Evolutionary conservation across 2,113 vertebrate species (phyloP), one percentile per base, ranked within the genome.

Genomic region (Austrofundulus limnaeus): DNA sequence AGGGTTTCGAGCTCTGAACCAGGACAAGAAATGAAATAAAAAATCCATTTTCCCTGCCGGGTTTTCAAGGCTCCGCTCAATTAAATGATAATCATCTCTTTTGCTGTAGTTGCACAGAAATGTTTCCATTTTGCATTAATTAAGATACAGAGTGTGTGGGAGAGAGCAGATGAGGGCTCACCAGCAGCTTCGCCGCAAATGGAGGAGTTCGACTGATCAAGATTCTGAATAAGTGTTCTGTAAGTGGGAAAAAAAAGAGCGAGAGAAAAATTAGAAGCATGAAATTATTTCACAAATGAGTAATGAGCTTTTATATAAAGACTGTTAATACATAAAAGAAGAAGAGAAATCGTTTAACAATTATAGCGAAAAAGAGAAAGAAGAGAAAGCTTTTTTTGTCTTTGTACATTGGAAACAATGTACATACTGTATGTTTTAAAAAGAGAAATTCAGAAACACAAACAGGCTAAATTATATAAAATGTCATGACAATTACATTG

Each of bases 151-250:
- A 47, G 39, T 62, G 68, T 59, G 61, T 43, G 58, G 20, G 47
- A 58, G 71, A 54, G 62, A 58, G 67, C 25, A 71, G 78, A 82
- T 62, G 66, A 61, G 38, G 65, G 42, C 87, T 85, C 82, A 94
- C 93, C 93, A 72, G 85, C 82, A 59, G 81, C 84, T 39, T 90
- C 81, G 47, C 78, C 90, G 38, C 93, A 94, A 51, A 90, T 67
- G 0, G 91, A 90, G 2, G 92, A 89, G 66, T 92, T 93, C 1
- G 90, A 91, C 5, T 88, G 60, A 70, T 93, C 92, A 70, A 94
- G 85, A 72, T 83, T 91, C 77, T 94, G 93, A 78, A 91, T 47
- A 25, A 94, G 75, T 2, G 70, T 24, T 58, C 90, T 93, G 84
- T 80, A 59, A 52, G n/a, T 11, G 41, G n/a, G 14, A 43, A 66